Evolutionary conservation across 2,888 invertebrate genomes (phyloP), one percentile per base, ranked within the genome.

Genomic region (Caenorhabditis becei): DNA sequence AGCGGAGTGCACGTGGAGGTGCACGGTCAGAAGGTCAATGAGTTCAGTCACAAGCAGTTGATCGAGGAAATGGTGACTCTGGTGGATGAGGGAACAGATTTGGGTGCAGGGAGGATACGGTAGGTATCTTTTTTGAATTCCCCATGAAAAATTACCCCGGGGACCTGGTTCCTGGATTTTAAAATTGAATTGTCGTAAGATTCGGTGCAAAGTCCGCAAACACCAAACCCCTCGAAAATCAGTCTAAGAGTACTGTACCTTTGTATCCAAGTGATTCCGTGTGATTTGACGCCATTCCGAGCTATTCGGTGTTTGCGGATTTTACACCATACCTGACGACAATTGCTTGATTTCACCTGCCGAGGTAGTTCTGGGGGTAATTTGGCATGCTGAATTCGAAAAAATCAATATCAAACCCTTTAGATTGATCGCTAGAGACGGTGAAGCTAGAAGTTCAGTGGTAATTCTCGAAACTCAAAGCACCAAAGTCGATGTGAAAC

Each of bases 1-100:
- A 84, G 83, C 16, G 88, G 87, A 23, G 87, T 86, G 2, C 91
- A 90, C 77, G 86, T 89, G 2, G 63, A 71, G 18, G 54, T 85
- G 74, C 53, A 88, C 83, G 54, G 88, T 80, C 59, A 83, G 90
- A 81, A 61, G 24, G 78, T 87, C 23, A 72, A 65, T n/a, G 86
- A 86, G 35, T 89, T 89, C 80, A 87, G 82, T 2, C 84, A 88
- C 63, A 77, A 87, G 24, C 87, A 88, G 51, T 58, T 88, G 41
- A 83, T 88, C 44, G 85, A 84, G 47, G 84, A 84, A 66, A 65
- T 86, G 74, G 87, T 87, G 16, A 71, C 72, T 16, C 35, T 87
- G 20, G 83, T 83, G 1, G 87, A 87, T 32, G 87, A 87, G n/a
- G 86, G 86, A 18, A 65, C 74, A 1, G 69, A 80, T 16, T 53